phyloP scores from a whole-genome alignment of 2,113 vertebrate genomes.

The Axis porcinus region DNA sequence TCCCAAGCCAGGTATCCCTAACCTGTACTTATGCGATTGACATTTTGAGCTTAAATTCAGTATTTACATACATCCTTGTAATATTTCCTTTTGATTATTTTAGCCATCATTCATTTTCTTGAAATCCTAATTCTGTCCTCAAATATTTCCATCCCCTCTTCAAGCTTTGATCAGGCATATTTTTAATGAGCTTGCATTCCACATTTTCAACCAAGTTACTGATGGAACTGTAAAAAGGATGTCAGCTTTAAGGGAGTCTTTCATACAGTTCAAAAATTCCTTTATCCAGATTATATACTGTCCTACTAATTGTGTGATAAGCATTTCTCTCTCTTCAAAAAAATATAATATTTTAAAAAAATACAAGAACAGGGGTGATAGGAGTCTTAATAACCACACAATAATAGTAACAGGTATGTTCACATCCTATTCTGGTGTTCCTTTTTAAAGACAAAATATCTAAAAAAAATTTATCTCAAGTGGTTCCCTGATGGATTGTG shows the following conservation, averaged over 20 bases:
- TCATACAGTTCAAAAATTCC: background rate
- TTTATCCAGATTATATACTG: background rate
- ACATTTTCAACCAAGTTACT: background rate
- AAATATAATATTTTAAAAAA: background rate
- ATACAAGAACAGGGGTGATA: background rate
- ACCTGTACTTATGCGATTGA: background rate
- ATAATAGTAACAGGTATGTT: background rate
- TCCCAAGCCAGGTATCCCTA: background rate
- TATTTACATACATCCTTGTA: background rate
- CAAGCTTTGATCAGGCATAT: background rate
- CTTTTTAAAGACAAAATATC: background rate
- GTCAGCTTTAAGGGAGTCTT: background rate
- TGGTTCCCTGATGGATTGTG: background rate
- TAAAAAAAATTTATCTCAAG: background rate
- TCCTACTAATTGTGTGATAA: background rate
- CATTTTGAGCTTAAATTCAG: background rate
- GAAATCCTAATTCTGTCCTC: background rate
- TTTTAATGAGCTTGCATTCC: background rate
- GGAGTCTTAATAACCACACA: background rate
- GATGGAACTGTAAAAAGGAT: background rate
- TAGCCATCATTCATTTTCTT: background rate
- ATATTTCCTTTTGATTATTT: constrained; percentile 21
- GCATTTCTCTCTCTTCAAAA: background rate
- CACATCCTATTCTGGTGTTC: background rate
- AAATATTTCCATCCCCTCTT: background rate